phyloP scores from a whole-genome alignment of 1,140 invertebrate genomes.

The Acromyrmex heyeri region DNA sequence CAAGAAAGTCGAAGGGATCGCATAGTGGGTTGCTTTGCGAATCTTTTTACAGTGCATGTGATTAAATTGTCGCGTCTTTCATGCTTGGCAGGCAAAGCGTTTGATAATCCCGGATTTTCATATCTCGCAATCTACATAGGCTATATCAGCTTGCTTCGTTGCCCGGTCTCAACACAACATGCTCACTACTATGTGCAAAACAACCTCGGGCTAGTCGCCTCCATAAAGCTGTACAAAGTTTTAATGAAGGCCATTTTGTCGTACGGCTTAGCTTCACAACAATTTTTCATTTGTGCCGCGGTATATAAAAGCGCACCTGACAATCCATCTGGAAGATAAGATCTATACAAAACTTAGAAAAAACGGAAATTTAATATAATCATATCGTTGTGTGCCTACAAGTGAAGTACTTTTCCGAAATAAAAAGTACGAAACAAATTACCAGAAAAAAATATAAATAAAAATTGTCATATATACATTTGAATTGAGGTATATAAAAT shows the following conservation, averaged over 20 bases:
- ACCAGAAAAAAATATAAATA: neutral
- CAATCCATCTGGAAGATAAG: slow-evolving; percentile 57
- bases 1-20: slow-evolving; percentile 19
- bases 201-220: slow-evolving; percentile 57
- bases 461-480: neutral
- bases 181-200: slow-evolving; percentile 57
- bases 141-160: slow-evolving; percentile 39
- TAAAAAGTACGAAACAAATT: slow-evolving; percentile 2
- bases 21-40: neutral
- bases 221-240: slow-evolving; percentile 66
- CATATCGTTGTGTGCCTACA: neutral
- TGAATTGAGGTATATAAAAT: neutral
- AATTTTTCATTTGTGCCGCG: slow-evolving; percentile 21
- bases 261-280: slow-evolving; percentile 43
- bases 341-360: slow-evolving; percentile 30
- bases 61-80: slow-evolving; percentile 59
- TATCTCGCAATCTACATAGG: slow-evolving; percentile 46
- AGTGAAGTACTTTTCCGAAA: neutral
- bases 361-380: slow-evolving; percentile 32
- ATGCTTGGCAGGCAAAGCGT: slow-evolving; percentile 45
- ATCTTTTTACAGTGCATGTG: slow-evolving; percentile 22
- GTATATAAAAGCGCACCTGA: slow-evolving; percentile 40
- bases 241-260: slow-evolving; percentile 73
- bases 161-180: slow-evolving; percentile 21
- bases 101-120: slow-evolving; percentile 58